phyloP scores from a whole-genome alignment of 2,888 invertebrate genomes.

The Macaria liturata region DNA sequence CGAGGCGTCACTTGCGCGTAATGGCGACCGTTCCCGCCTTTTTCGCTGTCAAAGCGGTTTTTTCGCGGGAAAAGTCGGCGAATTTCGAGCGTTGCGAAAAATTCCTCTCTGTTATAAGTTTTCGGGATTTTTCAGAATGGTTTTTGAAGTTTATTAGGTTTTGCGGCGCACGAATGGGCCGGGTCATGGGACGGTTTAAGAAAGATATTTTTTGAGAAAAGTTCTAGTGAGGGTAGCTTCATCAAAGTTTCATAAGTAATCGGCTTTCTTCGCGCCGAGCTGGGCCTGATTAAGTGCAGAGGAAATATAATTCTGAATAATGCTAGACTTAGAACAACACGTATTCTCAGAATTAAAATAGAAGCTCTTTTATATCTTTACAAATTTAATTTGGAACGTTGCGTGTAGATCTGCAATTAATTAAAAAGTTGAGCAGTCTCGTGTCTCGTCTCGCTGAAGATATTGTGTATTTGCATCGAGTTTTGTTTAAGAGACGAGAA shows the following conservation, averaged over 20 bases:
- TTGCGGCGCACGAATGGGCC: conserved; percentile 17
- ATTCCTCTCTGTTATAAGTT: conserved; percentile 34
- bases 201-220: conserved; percentile 1
- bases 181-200: conserved; percentile 6
- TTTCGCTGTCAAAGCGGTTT: conserved; percentile 80
- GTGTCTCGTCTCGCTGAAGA: no score
- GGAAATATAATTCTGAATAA: no score
- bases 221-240: conserved; percentile 1
- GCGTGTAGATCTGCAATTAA: no score
- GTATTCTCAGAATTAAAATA: no score
- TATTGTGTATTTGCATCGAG: neutral
- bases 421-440: no score
- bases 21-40: conserved; percentile 81
- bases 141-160: conserved; percentile 28
- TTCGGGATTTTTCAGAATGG: conserved; percentile 27
- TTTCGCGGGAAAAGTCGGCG: conserved; percentile 63
- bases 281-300: no score
- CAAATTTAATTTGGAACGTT: no score
- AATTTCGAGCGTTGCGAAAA: conserved; percentile 34
- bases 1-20: conserved; percentile 85
- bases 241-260: conserved; percentile 2
- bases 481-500: conserved; percentile 6
- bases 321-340: no score
- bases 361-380: no score
- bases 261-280: no score